phyloP scores from a whole-genome alignment of 2,888 invertebrate species.

The Quadroppia sp. region DNA sequence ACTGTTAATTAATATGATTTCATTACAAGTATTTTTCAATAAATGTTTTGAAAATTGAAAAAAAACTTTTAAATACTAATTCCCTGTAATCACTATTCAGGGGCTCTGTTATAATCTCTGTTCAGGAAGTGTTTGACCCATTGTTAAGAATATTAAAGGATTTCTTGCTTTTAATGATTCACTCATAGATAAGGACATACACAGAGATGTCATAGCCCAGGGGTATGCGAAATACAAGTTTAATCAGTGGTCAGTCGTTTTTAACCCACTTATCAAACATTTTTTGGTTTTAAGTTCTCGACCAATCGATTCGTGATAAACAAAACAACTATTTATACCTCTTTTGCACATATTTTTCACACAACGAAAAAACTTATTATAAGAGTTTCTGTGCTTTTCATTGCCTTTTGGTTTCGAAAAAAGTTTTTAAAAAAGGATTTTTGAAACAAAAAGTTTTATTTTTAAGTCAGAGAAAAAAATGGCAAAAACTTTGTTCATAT shows the following conservation, averaged over 20 bases:
- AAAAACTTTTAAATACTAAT: no score
- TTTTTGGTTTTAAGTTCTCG: neutral
- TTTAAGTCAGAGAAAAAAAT: neutral
- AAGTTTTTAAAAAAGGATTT: neutral
- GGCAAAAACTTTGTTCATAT: neutral
- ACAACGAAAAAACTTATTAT: neutral
- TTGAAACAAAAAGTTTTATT: neutral
- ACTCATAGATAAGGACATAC: no score
- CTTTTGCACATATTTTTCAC: neutral
- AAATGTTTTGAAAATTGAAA: no score
- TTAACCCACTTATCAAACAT: neutral
- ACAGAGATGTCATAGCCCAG: neutral
- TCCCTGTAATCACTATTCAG: no score
- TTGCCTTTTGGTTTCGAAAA: neutral
- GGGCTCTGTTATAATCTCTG: no score
- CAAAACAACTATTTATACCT: neutral
- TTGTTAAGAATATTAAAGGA: no score
- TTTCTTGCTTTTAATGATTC: no score
- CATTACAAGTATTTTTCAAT: no score
- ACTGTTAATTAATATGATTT: no score
- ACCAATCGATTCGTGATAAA: neutral
- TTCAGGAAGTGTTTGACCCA: no score
- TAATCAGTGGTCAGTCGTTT: neutral
- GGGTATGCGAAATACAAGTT: neutral
- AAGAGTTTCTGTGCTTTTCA: neutral